Evolutionary conservation across 1,140 invertebrate genomes (phyloP), one percentile per base, ranked within the genome.

Genomic region (Eumeta japonica): DNA sequence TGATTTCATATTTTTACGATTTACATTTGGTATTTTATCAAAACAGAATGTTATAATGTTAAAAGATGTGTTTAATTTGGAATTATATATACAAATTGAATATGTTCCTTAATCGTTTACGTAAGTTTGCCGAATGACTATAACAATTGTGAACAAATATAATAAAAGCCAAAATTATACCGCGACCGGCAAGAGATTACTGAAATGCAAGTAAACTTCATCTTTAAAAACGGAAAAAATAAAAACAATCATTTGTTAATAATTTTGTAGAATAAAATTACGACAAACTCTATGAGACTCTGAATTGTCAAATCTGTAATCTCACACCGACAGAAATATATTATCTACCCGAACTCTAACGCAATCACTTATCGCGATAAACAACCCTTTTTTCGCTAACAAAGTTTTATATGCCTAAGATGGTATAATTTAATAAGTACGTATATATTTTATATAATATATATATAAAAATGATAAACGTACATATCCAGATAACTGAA

Each of bases 11-110:
- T 24, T 24, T 24, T 24, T n/a, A 24, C n/a, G 20, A 24, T 24
- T 24, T 5, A n/a, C n/a, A 24, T 24, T 24, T 5, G 5, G 5
- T 24, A 24, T 24, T 24, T 5, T 24, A n/a, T n/a, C n/a, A n/a
- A n/a, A n/a, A n/a, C n/a, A n/a, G n/a, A n/a, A n/a, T n/a, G n/a
- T n/a, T n/a, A n/a, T n/a, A n/a, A n/a, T n/a, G n/a, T n/a, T n/a
- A n/a, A n/a, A n/a, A n/a, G n/a, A n/a, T n/a, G n/a, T n/a, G n/a
- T n/a, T n/a, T n/a, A n/a, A n/a, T n/a, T n/a, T n/a, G n/a, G n/a
- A n/a, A n/a, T n/a, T n/a, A n/a, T n/a, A n/a, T n/a, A n/a, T 24
- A 24, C 20, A 24, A 24, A 24, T 24, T n/a, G 20, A 24, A 24
- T 24, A n/a, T 24, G n/a, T 24, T 24, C n/a, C n/a, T 24, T 24